These are phyloP conservation scores for Thymelicus lineola DNA, from an alignment of 2,888 invertebrate genomes.

Conservation along the genomic window DNA sequence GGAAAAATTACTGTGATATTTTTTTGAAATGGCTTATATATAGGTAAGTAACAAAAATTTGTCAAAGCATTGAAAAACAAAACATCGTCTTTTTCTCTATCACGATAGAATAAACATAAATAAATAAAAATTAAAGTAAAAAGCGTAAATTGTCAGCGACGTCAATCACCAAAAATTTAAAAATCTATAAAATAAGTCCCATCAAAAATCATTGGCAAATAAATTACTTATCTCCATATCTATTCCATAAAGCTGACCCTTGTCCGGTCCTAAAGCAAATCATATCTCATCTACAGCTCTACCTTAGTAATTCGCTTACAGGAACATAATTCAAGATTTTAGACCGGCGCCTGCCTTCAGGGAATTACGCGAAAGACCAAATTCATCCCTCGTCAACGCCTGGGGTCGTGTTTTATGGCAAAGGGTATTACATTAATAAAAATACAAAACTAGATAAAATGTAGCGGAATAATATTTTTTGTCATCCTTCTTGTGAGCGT, in stretches of 20 bases:
- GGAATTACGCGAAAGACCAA: constrained; percentile 68
- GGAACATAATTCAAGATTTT: constrained; percentile 70
- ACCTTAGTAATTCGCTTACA: constrained; percentile 67
- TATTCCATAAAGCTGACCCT: constrained; percentile 13
- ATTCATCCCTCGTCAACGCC: constrained; percentile 70
- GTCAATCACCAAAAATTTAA: too few species aligned
- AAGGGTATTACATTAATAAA: constrained; percentile 43
- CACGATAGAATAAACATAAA: too few species aligned
- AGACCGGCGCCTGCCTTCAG: constrained; percentile 59
- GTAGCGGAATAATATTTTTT: constrained; percentile 3
- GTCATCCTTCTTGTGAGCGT: background rate
- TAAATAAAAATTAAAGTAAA: too few species aligned
- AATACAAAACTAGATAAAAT: constrained; percentile 25
- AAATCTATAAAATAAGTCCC: too few species aligned
- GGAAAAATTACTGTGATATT: too few species aligned
- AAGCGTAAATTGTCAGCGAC: too few species aligned
- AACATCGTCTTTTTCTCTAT: too few species aligned
- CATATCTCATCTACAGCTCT: constrained; percentile 66
- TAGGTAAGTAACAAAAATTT: too few species aligned
- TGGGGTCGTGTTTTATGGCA: constrained; percentile 64
- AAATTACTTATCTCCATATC: background rate
- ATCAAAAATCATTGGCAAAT: background rate
- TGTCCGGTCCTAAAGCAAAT: constrained; percentile 65
- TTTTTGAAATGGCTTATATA: too few species aligned
- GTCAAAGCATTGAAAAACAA: too few species aligned